A percentile compares a stretch with the other conserved stretches of the same genome.
phyloP scores from a whole-genome alignment of 2,113 vertebrate species.

The Crotophaga sulcirostris region DNA sequence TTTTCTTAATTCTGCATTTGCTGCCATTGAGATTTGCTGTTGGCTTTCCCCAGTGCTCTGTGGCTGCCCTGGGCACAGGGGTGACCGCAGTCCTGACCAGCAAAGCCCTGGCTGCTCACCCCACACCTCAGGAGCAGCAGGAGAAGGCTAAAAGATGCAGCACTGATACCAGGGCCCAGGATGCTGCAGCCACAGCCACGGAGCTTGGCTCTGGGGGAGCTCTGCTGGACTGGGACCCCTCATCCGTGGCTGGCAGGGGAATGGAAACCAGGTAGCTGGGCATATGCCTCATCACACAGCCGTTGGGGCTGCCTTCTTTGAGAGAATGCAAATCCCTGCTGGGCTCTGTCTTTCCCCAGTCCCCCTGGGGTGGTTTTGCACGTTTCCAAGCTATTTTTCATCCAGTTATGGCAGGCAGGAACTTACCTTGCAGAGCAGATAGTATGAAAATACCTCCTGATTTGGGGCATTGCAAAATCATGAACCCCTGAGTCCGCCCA shows the following conservation, averaged over 20 bases:
- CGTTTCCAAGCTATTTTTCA: not conserved
- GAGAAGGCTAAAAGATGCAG: not conserved
- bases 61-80: not conserved
- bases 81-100: not conserved
- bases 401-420: accelerated
- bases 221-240: not conserved
- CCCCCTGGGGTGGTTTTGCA: not conserved
- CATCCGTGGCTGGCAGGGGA: not conserved
- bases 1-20: not conserved
- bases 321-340: not conserved
- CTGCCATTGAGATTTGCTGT: not conserved
- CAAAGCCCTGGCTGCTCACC: not conserved
- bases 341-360: not conserved
- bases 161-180: too few relatives aligned
- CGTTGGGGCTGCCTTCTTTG: not conserved
- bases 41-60: not conserved
- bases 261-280: not conserved
- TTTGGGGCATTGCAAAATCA: not conserved
- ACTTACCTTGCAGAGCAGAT: not conserved
- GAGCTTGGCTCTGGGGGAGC: not conserved
- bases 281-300: too few relatives aligned
- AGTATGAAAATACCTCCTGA: not conserved
- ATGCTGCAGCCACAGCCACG: accelerated
- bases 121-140: not conserved
- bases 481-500: accelerated